A percentile compares a stretch with the other conserved stretches of the same genome.
Evolutionary conservation across 2,113 vertebrate species (phyloP).

Genomic region (Lepus europaeus): DNA sequence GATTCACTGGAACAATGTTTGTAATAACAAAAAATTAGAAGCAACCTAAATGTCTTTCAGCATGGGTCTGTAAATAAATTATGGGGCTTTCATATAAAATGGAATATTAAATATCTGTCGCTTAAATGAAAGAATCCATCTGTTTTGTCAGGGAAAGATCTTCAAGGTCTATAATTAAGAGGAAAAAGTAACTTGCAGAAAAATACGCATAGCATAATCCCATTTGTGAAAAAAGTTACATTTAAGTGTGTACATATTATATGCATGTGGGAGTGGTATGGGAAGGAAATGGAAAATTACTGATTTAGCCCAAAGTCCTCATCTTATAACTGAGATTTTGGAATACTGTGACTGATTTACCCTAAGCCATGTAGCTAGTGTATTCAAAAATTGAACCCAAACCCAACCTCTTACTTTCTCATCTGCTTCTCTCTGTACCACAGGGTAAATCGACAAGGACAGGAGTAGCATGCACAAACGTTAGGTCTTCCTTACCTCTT

Average conservation of each 20-base stretch:
- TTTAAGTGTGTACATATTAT: background rate
- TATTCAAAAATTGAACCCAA: slow-evolving; percentile 34
- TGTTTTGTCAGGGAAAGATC: slow-evolving; percentile 51
- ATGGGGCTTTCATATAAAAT: slow-evolving; percentile 31
- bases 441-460: background rate
- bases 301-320: background rate
- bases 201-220: background rate
- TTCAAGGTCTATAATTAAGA: slow-evolving; percentile 47
- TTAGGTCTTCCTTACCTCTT: background rate
- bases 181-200: slow-evolving; percentile 42
- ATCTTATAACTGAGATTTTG: slow-evolving; percentile 6
- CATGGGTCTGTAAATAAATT: slow-evolving; percentile 64
- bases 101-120: slow-evolving; percentile 57
- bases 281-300: slow-evolving; percentile 22
- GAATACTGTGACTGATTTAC: background rate
- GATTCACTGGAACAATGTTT: slow-evolving; percentile 10
- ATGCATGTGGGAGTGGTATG: background rate
- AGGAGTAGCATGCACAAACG: background rate
- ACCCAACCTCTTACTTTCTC: background rate
- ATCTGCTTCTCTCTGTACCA: background rate
- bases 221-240: slow-evolving; percentile 12
- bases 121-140: slow-evolving; percentile 62
- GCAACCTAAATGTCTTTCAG: slow-evolving; percentile 61
- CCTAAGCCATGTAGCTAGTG: background rate
- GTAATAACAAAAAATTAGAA: slow-evolving; percentile 68